Evolutionary conservation across 2,797 vertebrate genomes (phyloP).

Genomic region (Melanotaenia nigrans): DNA sequence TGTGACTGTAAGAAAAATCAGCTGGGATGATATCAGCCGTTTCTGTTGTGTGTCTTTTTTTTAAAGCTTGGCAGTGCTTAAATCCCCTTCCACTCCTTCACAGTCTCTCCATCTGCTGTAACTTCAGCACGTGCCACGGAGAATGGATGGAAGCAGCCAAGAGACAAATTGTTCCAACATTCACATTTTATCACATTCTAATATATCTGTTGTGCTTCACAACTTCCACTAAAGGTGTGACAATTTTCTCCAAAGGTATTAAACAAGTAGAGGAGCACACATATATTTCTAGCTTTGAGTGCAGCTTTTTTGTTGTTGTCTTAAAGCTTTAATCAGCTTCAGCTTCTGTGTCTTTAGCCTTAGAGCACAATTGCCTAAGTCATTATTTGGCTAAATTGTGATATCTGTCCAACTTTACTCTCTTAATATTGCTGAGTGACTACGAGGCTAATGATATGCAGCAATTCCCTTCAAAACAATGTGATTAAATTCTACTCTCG

Average conservation of each 20-base stretch:
- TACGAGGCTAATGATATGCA: background rate
- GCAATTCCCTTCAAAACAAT: background rate
- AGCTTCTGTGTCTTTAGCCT: background rate
- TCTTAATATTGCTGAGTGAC: too few relatives aligned
- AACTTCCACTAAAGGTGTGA: conserved; percentile 27
- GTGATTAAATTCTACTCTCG: background rate
- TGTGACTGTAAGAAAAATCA: conserved; percentile 17
- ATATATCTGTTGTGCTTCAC: conserved; percentile 15
- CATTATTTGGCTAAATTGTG: too few relatives aligned
- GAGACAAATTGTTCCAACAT: conserved; percentile 30
- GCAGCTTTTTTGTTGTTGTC: background rate
- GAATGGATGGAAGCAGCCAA: conserved; percentile 37
- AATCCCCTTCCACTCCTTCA: conserved; percentile 18
- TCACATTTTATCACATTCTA: conserved; percentile 18
- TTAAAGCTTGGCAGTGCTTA: conserved; percentile 13
- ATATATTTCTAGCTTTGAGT: background rate
- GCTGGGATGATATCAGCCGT: conserved; percentile 15
- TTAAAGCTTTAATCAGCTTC: too few relatives aligned
- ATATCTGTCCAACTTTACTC: too few relatives aligned
- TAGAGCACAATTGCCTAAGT: too few relatives aligned
- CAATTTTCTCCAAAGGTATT: conserved; percentile 3
- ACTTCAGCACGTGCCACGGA: conserved; percentile 39
- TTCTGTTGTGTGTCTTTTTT: conserved; percentile 4
- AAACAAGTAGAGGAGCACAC: conserved; percentile 13
- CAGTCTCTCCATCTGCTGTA: conserved; percentile 48